Percentiles rank a stretch among this genome's conserved stretches.
Conservation (phyloP, 2,888 invertebrate genomes). For the Leucoma salicis region DNA sequence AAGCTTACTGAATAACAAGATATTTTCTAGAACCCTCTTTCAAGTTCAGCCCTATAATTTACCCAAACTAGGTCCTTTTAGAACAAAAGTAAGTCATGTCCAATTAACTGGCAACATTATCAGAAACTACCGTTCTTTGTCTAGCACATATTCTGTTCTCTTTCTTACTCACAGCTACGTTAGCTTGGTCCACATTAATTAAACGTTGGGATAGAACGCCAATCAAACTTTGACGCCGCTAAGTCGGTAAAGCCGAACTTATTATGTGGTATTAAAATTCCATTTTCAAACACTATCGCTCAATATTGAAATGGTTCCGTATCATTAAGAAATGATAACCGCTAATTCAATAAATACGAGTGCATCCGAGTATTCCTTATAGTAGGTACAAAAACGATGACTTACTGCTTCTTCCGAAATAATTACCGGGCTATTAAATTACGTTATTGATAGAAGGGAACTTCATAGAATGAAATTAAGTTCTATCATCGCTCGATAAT, state of each 20-base stretch:
- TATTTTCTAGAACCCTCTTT: constrained; percentile 42
- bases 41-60: constrained; percentile 57
- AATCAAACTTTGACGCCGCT: constrained; percentile 79
- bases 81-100: constrained; percentile 61
- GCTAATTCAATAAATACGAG: constrained; percentile 47
- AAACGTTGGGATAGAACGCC: constrained; percentile 75
- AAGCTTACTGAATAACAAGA: constrained; percentile 47
- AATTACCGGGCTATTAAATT: constrained; percentile 44
- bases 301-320: constrained; percentile 64
- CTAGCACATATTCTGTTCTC: constrained; percentile 40
- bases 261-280: constrained; percentile 79
- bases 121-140: constrained; percentile 52
- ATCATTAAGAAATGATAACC: constrained; percentile 47
- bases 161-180: constrained; percentile 55
- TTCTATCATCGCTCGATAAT: constrained; percentile 49
- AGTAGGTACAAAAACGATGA: constrained; percentile 29
- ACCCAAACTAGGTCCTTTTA: constrained; percentile 55
- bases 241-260: constrained; percentile 76
- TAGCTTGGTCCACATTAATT: constrained; percentile 73
- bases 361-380: constrained; percentile 15
- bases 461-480: constrained; percentile 38
- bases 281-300: constrained; percentile 63
- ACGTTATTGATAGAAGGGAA: constrained; percentile 36
- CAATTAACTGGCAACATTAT: constrained; percentile 71
- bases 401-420: constrained; percentile 26